These are phyloP conservation scores for Mizuhopecten yessoensis DNA, from an alignment of 1,140 invertebrate genomes.

Conservation along the genomic window DNA sequence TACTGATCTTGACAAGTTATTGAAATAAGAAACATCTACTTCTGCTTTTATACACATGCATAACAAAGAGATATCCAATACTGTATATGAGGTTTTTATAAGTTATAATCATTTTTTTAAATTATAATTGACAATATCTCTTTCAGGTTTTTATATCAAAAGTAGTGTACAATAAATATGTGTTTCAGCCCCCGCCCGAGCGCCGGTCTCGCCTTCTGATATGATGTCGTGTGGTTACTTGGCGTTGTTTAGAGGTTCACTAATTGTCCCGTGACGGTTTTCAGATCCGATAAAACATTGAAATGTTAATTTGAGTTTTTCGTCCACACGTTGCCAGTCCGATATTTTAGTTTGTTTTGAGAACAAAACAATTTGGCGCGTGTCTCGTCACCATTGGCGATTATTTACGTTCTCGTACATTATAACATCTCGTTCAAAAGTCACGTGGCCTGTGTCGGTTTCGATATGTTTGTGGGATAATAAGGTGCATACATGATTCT, in stretches of 20 bases:
- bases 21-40: conserved; percentile 35
- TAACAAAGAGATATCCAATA: conserved; percentile 9
- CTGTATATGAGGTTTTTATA: neutral
- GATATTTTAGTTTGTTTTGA: neutral
- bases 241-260: neutral
- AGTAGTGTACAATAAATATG: conserved; percentile 10
- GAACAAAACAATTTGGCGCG: conserved; percentile 37
- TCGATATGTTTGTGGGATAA: conserved; percentile 38
- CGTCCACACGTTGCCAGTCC: neutral
- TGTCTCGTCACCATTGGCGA: conserved; percentile 22
- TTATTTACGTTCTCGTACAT: conserved; percentile 31
- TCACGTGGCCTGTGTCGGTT: conserved; percentile 6
- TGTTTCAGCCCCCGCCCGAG: neutral
- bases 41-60: conserved; percentile 15
- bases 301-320: conserved; percentile 29
- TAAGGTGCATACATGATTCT: neutral
- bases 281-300: conserved; percentile 29
- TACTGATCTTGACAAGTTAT: conserved; percentile 7
- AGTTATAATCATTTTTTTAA: neutral
- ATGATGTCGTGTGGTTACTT: neutral
- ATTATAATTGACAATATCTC: neutral
- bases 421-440: conserved; percentile 19
- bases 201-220: neutral
- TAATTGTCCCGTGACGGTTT: conserved; percentile 19
- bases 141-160: neutral